Conservation (phyloP, 1,140 invertebrate genomes). For the Drosophila serrata region DNA sequence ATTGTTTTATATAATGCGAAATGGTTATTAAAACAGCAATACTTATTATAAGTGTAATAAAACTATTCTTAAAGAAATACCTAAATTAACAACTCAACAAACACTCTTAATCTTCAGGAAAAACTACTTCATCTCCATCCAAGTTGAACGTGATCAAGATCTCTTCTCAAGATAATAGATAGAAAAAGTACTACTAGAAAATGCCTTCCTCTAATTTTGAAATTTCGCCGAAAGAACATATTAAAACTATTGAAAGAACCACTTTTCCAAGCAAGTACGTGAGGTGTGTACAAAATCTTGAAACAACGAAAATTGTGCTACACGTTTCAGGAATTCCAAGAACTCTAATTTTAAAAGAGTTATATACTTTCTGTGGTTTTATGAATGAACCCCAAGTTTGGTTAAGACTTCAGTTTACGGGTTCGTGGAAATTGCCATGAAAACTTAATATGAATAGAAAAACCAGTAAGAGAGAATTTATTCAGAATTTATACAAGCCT, state of each 20-base stretch:
- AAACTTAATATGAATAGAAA: conserved; percentile 40
- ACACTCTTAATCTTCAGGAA: not conserved
- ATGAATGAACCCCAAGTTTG: conserved; percentile 59
- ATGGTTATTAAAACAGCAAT: too few species aligned
- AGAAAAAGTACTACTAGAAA: conserved; percentile 43
- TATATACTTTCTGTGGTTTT: conserved; percentile 58
- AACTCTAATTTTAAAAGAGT: conserved; percentile 65
- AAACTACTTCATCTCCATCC: conserved; percentile 4
- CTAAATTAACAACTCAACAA: not conserved
- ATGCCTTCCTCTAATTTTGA: conserved; percentile 52
- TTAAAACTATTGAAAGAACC: conserved; percentile 40
- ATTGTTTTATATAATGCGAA: too few species aligned
- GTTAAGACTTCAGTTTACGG: conserved; percentile 15
- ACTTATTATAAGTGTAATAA: not conserved
- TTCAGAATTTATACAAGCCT: conserved; percentile 53
- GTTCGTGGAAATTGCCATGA: conserved; percentile 56
- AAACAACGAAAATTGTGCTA: conserved; percentile 52
- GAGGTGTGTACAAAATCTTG: conserved; percentile 38
- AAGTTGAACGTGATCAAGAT: conserved; percentile 63
- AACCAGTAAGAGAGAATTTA: conserved; percentile 56
- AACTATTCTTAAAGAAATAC: too few species aligned
- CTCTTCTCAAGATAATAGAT: conserved; percentile 35
- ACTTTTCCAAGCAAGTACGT: conserved; percentile 67
- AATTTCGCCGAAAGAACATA: conserved; percentile 62
- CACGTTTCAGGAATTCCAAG: conserved; percentile 65